These are phyloP conservation scores for Heliconius charithonia DNA, from an alignment of 2,888 invertebrate species.

Conservation along the genomic window DNA sequence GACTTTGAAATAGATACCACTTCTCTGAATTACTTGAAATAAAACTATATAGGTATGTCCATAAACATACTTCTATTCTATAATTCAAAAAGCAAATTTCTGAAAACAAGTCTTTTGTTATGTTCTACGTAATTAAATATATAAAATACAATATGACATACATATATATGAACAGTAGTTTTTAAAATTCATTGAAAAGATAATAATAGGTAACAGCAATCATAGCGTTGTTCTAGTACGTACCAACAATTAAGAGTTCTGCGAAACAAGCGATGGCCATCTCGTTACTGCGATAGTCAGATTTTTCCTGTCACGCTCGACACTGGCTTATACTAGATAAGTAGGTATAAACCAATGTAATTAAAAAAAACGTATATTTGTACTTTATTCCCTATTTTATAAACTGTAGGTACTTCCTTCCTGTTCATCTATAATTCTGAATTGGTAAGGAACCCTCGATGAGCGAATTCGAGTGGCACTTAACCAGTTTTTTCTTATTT, in stretches of 20 bases:
- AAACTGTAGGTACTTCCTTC: no score
- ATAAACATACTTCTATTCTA: neutral
- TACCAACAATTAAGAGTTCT: slow-evolving; percentile 62
- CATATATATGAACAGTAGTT: neutral
- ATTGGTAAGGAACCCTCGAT: no score
- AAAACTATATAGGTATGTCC: no score
- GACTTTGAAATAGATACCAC: no score
- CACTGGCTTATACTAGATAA: neutral
- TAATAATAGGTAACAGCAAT: slow-evolving; percentile 19
- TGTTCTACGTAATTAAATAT: neutral
- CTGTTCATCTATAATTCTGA: no score
- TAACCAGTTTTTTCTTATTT: neutral
- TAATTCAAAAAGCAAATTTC: neutral
- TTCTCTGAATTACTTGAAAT: no score
- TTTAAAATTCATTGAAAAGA: slow-evolving; percentile 18
- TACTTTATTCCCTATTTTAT: no score
- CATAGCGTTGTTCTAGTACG: slow-evolving; percentile 44
- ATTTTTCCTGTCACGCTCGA: slow-evolving; percentile 73
- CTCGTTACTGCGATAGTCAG: slow-evolving; percentile 52
- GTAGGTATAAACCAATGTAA: neutral
- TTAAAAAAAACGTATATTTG: neutral
- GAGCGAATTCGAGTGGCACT: no score
- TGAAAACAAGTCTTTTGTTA: slow-evolving; percentile 9
- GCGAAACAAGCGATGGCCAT: slow-evolving; percentile 63
- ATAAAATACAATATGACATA: neutral